phyloP scores from a whole-genome alignment of 2,797 vertebrate genomes.

The Sebastes miniatus region DNA sequence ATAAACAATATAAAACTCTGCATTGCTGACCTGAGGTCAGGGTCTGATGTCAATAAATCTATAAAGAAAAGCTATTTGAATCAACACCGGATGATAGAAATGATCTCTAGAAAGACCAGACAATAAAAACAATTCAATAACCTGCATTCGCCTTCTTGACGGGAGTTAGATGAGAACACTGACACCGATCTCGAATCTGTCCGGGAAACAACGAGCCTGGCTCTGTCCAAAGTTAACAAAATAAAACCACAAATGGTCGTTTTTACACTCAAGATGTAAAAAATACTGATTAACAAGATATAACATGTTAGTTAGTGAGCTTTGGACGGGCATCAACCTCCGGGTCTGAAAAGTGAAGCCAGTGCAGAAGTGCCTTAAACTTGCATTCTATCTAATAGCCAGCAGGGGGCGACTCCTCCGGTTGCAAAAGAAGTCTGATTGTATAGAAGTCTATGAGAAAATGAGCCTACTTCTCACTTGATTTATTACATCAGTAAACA shows the following conservation, averaged over 20 bases:
- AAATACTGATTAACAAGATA: neutral
- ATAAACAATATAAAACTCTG: neutral
- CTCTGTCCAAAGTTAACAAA: neutral
- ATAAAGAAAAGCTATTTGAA: neutral
- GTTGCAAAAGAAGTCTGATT: no score
- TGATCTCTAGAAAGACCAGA: neutral
- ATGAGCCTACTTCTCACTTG: no score
- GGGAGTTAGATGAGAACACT: neutral
- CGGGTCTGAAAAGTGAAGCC: no score
- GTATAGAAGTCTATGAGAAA: no score
- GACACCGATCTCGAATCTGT: neutral
- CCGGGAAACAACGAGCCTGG: neutral
- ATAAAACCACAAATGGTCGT: neutral
- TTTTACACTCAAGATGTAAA: neutral
- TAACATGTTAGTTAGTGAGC: neutral
- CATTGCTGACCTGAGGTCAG: neutral
- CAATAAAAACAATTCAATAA: neutral
- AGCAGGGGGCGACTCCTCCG: no score
- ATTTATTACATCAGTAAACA: no score
- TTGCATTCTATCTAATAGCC: no score
- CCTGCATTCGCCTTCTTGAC: neutral
- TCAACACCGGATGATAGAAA: neutral
- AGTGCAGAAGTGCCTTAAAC: no score
- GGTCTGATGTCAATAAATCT: neutral
- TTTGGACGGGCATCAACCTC: no score